A percentile compares a stretch with the other conserved stretches of the same genome.
Evolutionary conservation across 2,888 invertebrate species (phyloP).

Genomic region (Isotomurus palustris): DNA sequence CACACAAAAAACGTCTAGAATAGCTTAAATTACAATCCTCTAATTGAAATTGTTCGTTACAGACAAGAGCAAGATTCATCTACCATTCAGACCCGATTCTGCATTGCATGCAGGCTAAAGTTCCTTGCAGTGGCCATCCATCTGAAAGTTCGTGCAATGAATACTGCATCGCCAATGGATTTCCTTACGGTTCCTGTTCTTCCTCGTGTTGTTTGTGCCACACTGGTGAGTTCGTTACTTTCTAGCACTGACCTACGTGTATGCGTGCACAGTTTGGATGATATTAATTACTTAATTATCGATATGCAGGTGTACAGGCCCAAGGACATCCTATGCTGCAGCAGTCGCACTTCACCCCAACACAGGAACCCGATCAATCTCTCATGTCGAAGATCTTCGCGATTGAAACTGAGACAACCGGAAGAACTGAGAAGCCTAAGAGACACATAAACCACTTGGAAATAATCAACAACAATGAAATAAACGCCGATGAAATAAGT

Average conservation of each 20-base stretch:
- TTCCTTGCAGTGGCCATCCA: constrained; percentile 27
- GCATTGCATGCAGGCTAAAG: constrained; percentile 20
- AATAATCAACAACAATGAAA: too few species aligned
- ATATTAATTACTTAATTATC: too few species aligned
- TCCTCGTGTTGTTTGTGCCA: constrained; percentile 27
- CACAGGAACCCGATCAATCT: too few species aligned
- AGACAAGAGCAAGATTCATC: constrained; percentile 31
- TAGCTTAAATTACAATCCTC: background rate
- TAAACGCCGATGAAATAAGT: background rate
- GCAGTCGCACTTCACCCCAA: too few species aligned
- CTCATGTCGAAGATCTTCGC: too few species aligned
- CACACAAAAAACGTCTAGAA: background rate
- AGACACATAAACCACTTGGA: background rate
- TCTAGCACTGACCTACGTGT: background rate
- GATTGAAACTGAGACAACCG: too few species aligned
- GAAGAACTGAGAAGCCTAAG: background rate
- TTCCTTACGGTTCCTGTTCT: constrained; percentile 15
- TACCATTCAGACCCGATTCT: constrained; percentile 29
- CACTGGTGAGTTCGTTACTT: constrained; percentile 13
- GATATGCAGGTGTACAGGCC: too few species aligned
- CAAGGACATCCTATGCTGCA: background rate
- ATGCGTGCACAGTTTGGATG: too few species aligned
- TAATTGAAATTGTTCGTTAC: background rate
- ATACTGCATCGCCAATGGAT: constrained; percentile 21
- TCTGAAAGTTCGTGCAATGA: constrained; percentile 19